Evolutionary conservation across 2,888 invertebrate genomes (phyloP).

Genomic region (Slavum lentiscoides): DNA sequence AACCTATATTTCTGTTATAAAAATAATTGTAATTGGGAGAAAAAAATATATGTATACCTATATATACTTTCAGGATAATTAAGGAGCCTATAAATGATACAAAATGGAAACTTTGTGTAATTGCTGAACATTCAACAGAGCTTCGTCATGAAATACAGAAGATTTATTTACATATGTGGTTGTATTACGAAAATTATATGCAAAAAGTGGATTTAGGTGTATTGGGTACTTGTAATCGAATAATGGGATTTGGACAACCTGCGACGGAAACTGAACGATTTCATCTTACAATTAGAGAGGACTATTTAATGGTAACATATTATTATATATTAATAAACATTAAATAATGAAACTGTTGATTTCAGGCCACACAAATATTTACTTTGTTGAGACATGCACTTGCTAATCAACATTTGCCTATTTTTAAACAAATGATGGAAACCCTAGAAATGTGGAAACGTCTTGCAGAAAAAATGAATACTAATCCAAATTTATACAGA

Average conservation of each 20-base stretch:
- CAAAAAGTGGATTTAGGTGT: constrained; percentile 36
- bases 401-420: constrained; percentile 1
- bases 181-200: constrained; percentile 33
- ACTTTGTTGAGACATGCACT: constrained; percentile 19
- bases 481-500: constrained; percentile 32
- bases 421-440: constrained; percentile 21
- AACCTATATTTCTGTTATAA: neutral
- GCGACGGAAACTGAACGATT: constrained; percentile 38
- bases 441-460: constrained; percentile 27
- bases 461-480: constrained; percentile 24
- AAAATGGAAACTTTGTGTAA: constrained; percentile 38
- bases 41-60: too few species aligned
- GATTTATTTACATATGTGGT: constrained; percentile 34
- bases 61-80: constrained; percentile 2
- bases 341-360: neutral
- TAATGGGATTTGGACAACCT: constrained; percentile 29
- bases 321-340: neutral
- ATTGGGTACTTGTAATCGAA: constrained; percentile 35
- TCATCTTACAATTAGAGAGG: constrained; percentile 41
- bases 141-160: constrained; percentile 35
- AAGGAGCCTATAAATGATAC: neutral
- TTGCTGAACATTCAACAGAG: constrained; percentile 34
- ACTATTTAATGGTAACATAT: constrained; percentile 40
- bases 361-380: constrained; percentile 34
- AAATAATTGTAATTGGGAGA: neutral